Evolutionary conservation across 2,113 vertebrate species (phyloP).

Genomic region (Elachura formosa): DNA sequence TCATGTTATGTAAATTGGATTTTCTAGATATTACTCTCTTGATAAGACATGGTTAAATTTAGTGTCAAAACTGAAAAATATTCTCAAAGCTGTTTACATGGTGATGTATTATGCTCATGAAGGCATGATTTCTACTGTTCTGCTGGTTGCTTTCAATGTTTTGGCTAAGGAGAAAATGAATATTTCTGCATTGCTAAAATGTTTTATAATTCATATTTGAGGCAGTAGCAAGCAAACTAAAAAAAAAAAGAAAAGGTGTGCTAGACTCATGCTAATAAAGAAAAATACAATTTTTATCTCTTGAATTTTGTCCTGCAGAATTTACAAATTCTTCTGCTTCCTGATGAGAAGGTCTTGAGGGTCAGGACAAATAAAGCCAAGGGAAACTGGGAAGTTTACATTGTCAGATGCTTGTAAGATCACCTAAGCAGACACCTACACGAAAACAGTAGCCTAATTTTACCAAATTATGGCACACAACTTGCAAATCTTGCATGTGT

Average conservation of each 20-base stretch:
- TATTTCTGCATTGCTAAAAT: neutral
- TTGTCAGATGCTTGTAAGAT: neutral
- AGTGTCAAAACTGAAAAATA: slow-evolving; percentile 10
- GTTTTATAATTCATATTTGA: neutral
- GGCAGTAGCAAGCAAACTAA: neutral
- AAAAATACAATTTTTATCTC: neutral
- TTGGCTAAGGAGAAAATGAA: neutral
- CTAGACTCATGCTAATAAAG: neutral
- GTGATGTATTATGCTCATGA: neutral
- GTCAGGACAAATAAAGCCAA: neutral
- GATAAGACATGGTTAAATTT: slow-evolving; percentile 12
- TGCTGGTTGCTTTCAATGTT: neutral
- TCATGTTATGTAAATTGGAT: neutral
- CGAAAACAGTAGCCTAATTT: neutral
- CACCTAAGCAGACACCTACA: neutral
- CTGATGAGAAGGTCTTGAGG: neutral
- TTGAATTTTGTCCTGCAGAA: neutral
- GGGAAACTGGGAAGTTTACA: neutral
- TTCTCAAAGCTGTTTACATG: neutral
- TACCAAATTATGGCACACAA: neutral
- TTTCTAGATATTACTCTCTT: neutral
- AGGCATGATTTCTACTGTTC: neutral
- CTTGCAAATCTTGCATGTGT: neutral
- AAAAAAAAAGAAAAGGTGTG: neutral
- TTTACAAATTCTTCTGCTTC: neutral